Evolutionary conservation across 2,888 invertebrate genomes (phyloP), one percentile per base, ranked within the genome.

Genomic region (Zhuqinia jingwanae): DNA sequence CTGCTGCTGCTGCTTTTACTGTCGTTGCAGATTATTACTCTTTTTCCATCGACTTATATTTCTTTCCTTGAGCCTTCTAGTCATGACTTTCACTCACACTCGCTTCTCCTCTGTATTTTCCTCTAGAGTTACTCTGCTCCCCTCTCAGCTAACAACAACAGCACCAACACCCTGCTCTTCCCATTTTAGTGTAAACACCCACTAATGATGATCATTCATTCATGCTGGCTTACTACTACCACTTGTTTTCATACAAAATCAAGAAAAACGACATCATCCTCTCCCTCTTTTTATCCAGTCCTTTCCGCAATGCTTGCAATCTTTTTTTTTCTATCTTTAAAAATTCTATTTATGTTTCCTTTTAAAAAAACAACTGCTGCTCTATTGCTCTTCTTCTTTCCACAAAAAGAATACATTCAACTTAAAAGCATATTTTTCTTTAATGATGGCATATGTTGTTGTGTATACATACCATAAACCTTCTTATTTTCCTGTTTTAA

Each of bases 131-230:
- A 25, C 22, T 58, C 53, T 36, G 3, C 36, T 50, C 50, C 13
- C n/a, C 47, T 75, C 20, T 65, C 36, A 6, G 22, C 58, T 58
- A 6, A 30, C 25, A 20, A 78, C n/a, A n/a, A n/a, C n/a, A n/a
- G n/a, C n/a, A n/a, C n/a, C n/a, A n/a, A n/a, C n/a, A n/a, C n/a
- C n/a, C n/a, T n/a, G n/a, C n/a, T n/a, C n/a, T n/a, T n/a, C 60
- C 63, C 78, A 47, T 68, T 68, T 50, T 42, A 73, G 68, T 60
- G 82, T 75, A 82, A 82, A 75, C 82, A 63, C 50, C 25, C 47
- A 82, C 82, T 82, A 82, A 82, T 82, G 75, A 82, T 82, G 75
- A 82, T 73, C 75, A 47, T 63, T 70, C 81, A 82, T 68, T 81
- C 81, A 82, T 68, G 65, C 30, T 68, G 13, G 68, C 45, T 68